Conservation (phyloP, 2,797 vertebrate genomes). For the Neostethus bicornis region DNA sequence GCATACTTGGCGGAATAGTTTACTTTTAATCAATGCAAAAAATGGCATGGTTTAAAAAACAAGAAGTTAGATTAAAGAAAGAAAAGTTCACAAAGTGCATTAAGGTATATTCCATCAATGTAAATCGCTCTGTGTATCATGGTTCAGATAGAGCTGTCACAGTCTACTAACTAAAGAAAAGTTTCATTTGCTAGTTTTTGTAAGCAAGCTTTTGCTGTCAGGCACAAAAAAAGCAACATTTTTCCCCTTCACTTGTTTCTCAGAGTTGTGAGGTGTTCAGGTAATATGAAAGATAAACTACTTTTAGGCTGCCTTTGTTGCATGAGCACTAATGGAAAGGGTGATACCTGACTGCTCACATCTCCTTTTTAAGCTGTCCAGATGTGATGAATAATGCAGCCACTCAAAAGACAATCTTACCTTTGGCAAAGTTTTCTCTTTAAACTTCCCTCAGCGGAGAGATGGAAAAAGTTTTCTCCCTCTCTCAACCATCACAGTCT, state of each 20-base stretch:
- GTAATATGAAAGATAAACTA: constrained; percentile 52
- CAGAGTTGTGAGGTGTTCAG: constrained; percentile 39
- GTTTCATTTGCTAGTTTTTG: neutral
- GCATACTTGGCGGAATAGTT: too few relatives aligned
- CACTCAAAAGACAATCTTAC: constrained; percentile 68
- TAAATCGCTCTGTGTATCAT: neutral
- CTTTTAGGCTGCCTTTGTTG: constrained; percentile 47
- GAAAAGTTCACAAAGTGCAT: neutral
- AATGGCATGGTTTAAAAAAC: too few relatives aligned
- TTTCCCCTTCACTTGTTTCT: constrained; percentile 1
- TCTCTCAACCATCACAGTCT: constrained; percentile 32
- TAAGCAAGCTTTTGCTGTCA: neutral
- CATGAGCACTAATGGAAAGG: constrained; percentile 42
- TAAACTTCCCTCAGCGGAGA: constrained; percentile 53
- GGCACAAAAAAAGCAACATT: constrained; percentile 27
- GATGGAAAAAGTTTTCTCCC: constrained; percentile 45
- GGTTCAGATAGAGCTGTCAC: neutral
- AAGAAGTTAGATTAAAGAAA: neutral
- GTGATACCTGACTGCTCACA: constrained; percentile 46
- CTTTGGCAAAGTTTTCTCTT: constrained; percentile 66
- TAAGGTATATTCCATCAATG: neutral
- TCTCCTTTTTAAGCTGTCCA: constrained; percentile 75
- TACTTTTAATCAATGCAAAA: too few relatives aligned
- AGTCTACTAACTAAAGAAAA: neutral
- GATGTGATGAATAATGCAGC: constrained; percentile 70